Percentiles rank a stretch among this genome's conserved stretches.
Evolutionary conservation across 2,113 vertebrate species (phyloP).

Genomic region (Melanotaenia duboulayi): DNA sequence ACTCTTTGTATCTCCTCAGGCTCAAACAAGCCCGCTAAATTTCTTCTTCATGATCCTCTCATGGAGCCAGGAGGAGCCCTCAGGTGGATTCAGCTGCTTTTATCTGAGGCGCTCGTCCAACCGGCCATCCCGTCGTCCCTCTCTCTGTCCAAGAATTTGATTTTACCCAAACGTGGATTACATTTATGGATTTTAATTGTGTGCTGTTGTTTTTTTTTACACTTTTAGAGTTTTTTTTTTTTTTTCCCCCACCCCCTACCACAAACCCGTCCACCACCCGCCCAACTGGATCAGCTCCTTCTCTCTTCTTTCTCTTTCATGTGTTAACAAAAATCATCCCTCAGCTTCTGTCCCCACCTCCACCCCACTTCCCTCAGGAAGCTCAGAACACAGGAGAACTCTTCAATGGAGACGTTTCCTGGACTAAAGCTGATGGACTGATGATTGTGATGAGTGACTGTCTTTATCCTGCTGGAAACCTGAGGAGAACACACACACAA

Average conservation of each 20-base stretch:
- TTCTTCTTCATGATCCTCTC: constrained; percentile 37
- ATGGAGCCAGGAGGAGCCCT: constrained; percentile 12
- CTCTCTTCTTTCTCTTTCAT: background rate
- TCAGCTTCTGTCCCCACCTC: background rate
- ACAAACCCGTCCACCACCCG: background rate
- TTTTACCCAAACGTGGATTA: constrained; percentile 7
- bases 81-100: constrained; percentile 13
- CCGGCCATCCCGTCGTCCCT: background rate
- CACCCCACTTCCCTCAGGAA: constrained; percentile 3
- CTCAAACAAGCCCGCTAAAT: constrained; percentile 1
- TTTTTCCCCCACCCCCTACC: background rate
- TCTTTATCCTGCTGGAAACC: constrained; percentile 49
- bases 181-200: constrained; percentile 7
- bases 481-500: constrained; percentile 31
- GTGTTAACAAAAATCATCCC: background rate
- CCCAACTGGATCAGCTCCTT: background rate
- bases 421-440: constrained; percentile 33
- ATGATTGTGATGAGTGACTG: constrained; percentile 37
- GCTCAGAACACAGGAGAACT: background rate
- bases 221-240: background rate
- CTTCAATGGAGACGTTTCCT: constrained; percentile 12
- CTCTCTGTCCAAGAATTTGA: background rate
- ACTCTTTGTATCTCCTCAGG: constrained; percentile 10
- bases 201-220: background rate
- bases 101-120: background rate